Conservation (phyloP, 2,888 invertebrate genomes). For the Eupeodes latifasciatus region DNA sequence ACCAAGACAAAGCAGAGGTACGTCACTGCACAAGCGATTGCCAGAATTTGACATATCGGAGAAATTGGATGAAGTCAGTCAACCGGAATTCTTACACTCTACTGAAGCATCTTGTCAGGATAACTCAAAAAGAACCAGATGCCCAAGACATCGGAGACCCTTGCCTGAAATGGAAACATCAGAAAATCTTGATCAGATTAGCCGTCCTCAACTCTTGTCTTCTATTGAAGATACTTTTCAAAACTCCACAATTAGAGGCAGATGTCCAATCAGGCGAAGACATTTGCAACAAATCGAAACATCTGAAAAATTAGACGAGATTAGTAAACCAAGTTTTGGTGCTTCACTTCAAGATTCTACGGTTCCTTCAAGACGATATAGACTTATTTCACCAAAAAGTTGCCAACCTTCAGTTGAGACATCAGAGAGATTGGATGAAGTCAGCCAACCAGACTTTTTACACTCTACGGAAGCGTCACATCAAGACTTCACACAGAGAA, state of each 20-base stretch:
- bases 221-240: background rate
- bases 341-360: background rate
- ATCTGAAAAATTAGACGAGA: background rate
- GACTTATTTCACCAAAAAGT: background rate
- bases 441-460: conserved; percentile 18
- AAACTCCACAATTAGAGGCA: too few species aligned
- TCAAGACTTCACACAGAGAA: background rate
- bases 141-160: background rate
- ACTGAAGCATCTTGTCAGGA: background rate
- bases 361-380: background rate
- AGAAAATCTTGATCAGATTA: background rate
- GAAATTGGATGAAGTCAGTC: conserved; percentile 5
- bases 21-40: background rate
- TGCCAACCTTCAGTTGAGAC: background rate
- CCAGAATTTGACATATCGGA: background rate
- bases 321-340: background rate
- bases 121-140: background rate
- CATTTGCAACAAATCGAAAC: background rate
- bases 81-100: background rate
- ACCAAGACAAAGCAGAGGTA: background rate
- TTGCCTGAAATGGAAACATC: background rate
- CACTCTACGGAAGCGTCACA: background rate
- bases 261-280: background rate
- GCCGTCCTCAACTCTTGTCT: background rate
- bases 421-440: conserved; percentile 2